Base-by-base conservation (phyloP, 1,140 invertebrate genomes). In the Lepidostoma basale region DNA sequence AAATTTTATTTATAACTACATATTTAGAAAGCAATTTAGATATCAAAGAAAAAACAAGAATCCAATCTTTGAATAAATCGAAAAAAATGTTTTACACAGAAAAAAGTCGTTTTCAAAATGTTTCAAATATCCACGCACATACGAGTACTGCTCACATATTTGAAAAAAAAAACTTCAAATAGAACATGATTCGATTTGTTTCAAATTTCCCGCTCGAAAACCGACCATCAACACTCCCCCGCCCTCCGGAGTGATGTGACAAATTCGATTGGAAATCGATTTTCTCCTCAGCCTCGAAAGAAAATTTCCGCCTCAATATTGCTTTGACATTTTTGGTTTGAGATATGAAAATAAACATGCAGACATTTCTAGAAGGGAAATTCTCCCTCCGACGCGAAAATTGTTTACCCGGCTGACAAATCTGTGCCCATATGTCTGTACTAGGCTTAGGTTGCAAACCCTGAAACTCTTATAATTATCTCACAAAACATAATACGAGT, bases 211-310 rank as follows among this genome's bases (percentile, higher is more conserved):
- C 64, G 64, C 54, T 60, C 49, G 56, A 62, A 63, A 64, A 65
- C 65, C 42, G 64, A 58, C 62, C 69, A 52, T 62, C 52, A 28
- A 60, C 56, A 60, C 45, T 70, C 67, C 40, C 28, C 28, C 44
- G 26, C 54, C 52, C 39, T 49, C 68, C 65, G 49, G 33, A 25
- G 69, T 64, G 65, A 71, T 60, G 64, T 67, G 65, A 71, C 69
- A 71, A 71, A 71, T 71, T 71, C 58, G 69, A 71, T 71, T 71
- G 44, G 59, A 23, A 71, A 71, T 71, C 69, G 69, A 71, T 71
- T 71, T 71, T 71, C 69, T 45, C 59, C 16, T 52, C 20, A 26
- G 23, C 45, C 20, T 42, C 56, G 56, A 60, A 66, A 67, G 65
- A 54, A 71, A 67, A 71, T 71, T 71, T 71, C 67, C 64, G 26